Conservation (phyloP, 35 echinoderm and acorn worm species). For the Eucidaris tribuloides region DNA sequence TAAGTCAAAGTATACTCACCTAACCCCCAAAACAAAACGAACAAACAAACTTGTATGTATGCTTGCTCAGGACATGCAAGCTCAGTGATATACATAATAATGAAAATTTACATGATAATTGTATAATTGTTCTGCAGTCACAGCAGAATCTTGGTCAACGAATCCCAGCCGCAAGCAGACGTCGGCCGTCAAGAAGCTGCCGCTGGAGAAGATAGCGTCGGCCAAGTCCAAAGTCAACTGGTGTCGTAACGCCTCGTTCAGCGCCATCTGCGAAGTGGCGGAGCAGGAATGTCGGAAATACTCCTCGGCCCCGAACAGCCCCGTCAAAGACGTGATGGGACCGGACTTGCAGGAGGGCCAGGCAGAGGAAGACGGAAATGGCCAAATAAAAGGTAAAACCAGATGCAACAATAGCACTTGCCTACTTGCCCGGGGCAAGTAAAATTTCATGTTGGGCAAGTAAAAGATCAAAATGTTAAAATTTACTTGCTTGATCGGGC, state of each 20-base stretch:
- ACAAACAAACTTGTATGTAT: neutral
- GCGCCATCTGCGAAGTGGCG: constrained; percentile 53
- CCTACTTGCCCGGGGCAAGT: too few species aligned
- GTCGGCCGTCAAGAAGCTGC: neutral
- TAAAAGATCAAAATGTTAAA: too few species aligned
- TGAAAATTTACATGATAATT: neutral
- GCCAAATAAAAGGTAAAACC: neutral
- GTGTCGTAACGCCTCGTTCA: constrained; percentile 73
- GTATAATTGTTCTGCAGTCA: neutral
- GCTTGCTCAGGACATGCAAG: neutral
- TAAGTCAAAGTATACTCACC: too few species aligned
- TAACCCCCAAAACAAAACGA: too few species aligned
- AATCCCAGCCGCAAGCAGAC: neutral
- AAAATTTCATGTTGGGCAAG: too few species aligned
- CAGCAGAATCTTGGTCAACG: neutral
- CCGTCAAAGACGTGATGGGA: constrained; percentile 46
- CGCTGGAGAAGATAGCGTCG: neutral
- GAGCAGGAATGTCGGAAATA: constrained; percentile 48
- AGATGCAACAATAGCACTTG: too few species aligned
- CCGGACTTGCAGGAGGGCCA: constrained; percentile 5
- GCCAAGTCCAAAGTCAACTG: constrained; percentile 30
- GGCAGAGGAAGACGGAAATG: neutral
- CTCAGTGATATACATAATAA: neutral
- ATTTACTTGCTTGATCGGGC: too few species aligned
- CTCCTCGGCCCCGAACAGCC: constrained; percentile 83